Evolutionary conservation across 2,888 invertebrate genomes (phyloP), one percentile per base, ranked within the genome.

Genomic region (Odontomyia ornata): DNA sequence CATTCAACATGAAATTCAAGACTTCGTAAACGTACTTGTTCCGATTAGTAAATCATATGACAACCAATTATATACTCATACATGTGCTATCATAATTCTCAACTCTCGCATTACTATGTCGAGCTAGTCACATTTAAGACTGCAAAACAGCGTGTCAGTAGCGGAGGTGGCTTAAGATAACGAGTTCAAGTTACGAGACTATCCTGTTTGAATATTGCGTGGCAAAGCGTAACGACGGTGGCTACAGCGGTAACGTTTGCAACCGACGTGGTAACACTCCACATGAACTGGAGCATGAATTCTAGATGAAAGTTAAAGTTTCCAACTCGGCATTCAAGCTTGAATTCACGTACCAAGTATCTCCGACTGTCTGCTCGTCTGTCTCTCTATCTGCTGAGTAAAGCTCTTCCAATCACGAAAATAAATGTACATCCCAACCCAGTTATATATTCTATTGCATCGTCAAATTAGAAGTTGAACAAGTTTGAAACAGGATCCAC

Each of bases 271-370:
- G 3, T 36, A 9, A 36, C 9, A 9, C 36, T 36, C 28, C n/a
- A 27, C 27, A 27, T 64, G 64, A 64, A 27, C 2, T 64, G 64
- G 64, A 64, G 64, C 64, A 64, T 64, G 28, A 21, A 60, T 25
- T 60, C 25, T 25, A 60, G 21, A 60, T 60, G 25, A 28, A 60
- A 52, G 52, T 18, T 52, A 52, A 52, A 52, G 52, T 52, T 52
- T 52, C 52, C 52, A 52, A 52, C 4, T 52, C n/a, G 7, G 18
- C 5, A 4, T 18, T 5, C 36, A 5, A 3, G 5, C 36, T 36
- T 3, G 36, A 36, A 36, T 36, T 9, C 36, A 36, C 36, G 36
- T 9, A 36, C 36, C 5, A 36, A 36, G 9, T 9, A 36, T 36
- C 36, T 36, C 36, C n/a, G n/a, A 36, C 9, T 36, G 36, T 9